Base-by-base conservation (phyloP, 2,797 vertebrate genomes). In the Garrulus glandarius region DNA sequence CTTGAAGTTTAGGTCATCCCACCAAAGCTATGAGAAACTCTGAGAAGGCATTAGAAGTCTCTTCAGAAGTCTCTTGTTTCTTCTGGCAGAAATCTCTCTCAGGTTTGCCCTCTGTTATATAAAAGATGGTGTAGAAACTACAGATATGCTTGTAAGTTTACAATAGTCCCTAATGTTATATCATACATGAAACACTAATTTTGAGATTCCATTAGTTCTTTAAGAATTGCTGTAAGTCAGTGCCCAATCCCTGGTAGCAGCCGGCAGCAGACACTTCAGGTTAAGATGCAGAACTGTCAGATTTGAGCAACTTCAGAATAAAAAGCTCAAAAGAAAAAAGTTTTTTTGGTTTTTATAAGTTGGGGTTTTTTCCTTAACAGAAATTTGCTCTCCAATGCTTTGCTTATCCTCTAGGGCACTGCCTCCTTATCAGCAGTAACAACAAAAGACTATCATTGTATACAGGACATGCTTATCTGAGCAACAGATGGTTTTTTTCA, bases 381-480 rank as follows among this genome's bases (percentile, higher is more conserved):
- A 77, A 65, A 71, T 93, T 67, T 63, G 1, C 18, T 80, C 8
- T 4, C n/a, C 39, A 84, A 4, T 70, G 47, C 22, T 92, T 89
- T 95, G 41, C 68, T 79, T 95, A 75, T 87, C 55, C 81, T 94
- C 57, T 47, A 71, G 79, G 84, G 56, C 75, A 84, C 67, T 83
- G 57, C 46, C 15, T 92, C 22, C 74, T 96, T 94, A 89, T 74
- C 91, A 85, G 23, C 61, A 75, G 39, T 29, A 81, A 49, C 79
- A 83, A 91, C 64, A 93, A 94, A 92, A 81, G 82, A 50, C 68
- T 89, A 30, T 83, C 81, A 26, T 22, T 93, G 49, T 75, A 64
- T 44, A 61, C 44, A 83, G 57, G 84, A 75, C 63, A 39, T 27
- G 67, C 71, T 95, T 95, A 93, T 87, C 91, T 91, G 46, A 55